Evolutionary conservation across 2,797 vertebrate genomes (phyloP).

Genomic region (Dicrostonyx torquatus): DNA sequence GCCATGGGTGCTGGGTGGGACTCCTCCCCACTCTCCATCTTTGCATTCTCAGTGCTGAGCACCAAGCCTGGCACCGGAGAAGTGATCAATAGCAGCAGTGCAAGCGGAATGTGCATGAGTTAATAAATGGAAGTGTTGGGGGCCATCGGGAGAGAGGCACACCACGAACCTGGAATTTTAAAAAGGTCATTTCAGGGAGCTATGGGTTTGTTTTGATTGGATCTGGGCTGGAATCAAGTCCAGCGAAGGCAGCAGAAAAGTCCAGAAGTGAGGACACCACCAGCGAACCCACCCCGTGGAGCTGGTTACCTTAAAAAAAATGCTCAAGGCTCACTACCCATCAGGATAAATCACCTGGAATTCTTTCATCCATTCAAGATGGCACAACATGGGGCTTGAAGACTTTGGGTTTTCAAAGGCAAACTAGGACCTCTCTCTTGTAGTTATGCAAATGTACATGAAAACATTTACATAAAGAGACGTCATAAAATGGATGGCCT

Average conservation of each 20-base stretch:
- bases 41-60: constrained; percentile 27
- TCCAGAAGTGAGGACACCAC: neutral
- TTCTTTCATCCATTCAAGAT: neutral
- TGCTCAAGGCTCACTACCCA: neutral
- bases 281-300: rapidly evolving
- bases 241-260: neutral
- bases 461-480: neutral
- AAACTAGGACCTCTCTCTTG: neutral
- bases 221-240: constrained; percentile 12
- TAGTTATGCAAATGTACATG: neutral
- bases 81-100: neutral
- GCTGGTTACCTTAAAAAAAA: neutral
- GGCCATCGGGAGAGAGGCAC: constrained; percentile 9
- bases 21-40: neutral
- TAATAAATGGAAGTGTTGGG: constrained; percentile 33
- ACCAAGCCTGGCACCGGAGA: constrained; percentile 55
- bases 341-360: neutral
- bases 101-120: neutral
- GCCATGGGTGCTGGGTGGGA: rapidly evolving
- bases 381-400: neutral
- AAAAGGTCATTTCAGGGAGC: constrained; percentile 71
- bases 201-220: constrained; percentile 48
- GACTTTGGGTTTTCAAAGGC: neutral
- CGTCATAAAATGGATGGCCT: neutral
- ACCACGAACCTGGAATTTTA: constrained; percentile 69